Evolutionary conservation across 2,113 vertebrate genomes (phyloP).

Genomic region (Chloropsis hardwickii): DNA sequence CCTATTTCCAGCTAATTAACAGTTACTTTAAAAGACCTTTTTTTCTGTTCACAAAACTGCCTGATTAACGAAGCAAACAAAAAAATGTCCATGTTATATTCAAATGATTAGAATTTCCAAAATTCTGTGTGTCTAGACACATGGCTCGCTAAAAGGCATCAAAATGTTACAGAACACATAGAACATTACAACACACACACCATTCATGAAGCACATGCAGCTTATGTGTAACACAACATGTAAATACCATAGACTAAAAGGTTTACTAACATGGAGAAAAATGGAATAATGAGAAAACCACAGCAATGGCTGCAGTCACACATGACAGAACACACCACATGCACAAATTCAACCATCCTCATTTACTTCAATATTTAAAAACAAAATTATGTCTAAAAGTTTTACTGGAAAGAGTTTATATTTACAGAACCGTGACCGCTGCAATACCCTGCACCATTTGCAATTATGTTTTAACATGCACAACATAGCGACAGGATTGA

Average conservation of each 20-base stretch:
- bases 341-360: neutral
- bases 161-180: neutral
- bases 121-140: neutral
- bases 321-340: rapidly evolving
- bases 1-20: neutral
- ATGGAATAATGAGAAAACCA: neutral
- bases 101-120: neutral
- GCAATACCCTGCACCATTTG: conserved; percentile 8
- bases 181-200: rapidly evolving
- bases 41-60: neutral
- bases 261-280: neutral
- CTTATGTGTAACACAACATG: neutral
- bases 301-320: neutral
- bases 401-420: neutral
- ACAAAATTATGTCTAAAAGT: neutral
- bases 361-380: neutral
- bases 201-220: neutral
- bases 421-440: neutral
- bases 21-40: neutral
- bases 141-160: neutral
- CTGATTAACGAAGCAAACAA: neutral
- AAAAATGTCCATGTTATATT: neutral
- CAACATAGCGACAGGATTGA: conserved; percentile 19
- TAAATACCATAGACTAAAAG: neutral
- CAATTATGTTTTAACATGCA: conserved; percentile 46